These are phyloP conservation scores for Platyscapa corneri DNA, from an alignment of 1,140 invertebrate genomes.

Conservation along the genomic window DNA sequence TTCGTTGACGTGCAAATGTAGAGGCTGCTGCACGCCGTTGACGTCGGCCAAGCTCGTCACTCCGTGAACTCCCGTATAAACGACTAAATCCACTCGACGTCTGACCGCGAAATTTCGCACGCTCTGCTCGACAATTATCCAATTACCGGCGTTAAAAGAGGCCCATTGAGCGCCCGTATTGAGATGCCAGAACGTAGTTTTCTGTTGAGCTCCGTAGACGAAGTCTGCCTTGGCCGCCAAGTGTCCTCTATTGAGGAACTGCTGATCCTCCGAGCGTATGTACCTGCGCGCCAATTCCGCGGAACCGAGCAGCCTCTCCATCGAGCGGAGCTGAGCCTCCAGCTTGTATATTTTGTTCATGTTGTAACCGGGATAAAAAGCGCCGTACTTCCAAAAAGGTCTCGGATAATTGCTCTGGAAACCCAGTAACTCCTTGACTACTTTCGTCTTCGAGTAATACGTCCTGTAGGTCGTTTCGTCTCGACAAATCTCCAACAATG, in stretches of 20 bases:
- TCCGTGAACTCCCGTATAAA: slow-evolving; percentile 78
- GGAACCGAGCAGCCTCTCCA: slow-evolving; percentile 63
- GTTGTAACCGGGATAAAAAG: slow-evolving; percentile 59
- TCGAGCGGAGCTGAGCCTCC: slow-evolving; percentile 57
- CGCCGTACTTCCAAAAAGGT: slow-evolving; percentile 59
- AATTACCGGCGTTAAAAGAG: slow-evolving; percentile 76
- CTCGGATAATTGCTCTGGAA: slow-evolving; percentile 62
- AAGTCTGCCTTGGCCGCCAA: slow-evolving; percentile 73
- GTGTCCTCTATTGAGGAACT: slow-evolving; percentile 70
- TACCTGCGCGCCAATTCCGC: slow-evolving; percentile 56
- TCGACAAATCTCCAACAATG: slow-evolving; percentile 70
- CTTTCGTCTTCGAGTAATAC: slow-evolving; percentile 66
- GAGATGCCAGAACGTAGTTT: slow-evolving; percentile 73
- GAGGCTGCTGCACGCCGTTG: slow-evolving; percentile 63
- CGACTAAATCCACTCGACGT: slow-evolving; percentile 63
- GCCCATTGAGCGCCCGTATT: slow-evolving; percentile 78
- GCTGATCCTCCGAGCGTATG: slow-evolving; percentile 46
- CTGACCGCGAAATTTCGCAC: slow-evolving; percentile 59
- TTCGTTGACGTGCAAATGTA: slow-evolving; percentile 73
- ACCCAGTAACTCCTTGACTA: slow-evolving; percentile 59
- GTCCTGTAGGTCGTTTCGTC: slow-evolving; percentile 68
- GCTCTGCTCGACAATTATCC: slow-evolving; percentile 63
- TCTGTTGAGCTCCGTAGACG: slow-evolving; percentile 67
- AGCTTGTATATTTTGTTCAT: slow-evolving; percentile 61
- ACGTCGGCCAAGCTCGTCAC: slow-evolving; percentile 73